Conservation (phyloP, 2,888 invertebrate genomes). For the Caenorhabditis sulstoni region DNA sequence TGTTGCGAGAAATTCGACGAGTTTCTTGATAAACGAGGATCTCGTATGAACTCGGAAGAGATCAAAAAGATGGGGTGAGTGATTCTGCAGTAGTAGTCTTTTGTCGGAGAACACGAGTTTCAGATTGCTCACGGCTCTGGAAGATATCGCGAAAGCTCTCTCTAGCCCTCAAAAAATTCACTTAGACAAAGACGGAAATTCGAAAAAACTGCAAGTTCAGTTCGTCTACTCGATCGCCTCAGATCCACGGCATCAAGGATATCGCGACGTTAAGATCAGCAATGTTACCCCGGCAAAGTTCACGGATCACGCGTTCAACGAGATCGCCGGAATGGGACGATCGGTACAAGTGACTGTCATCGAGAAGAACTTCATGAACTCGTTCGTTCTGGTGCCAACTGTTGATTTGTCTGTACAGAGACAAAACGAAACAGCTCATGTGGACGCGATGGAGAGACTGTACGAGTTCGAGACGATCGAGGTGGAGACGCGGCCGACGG, state of each 20-base stretch:
- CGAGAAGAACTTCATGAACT: constrained; percentile 11
- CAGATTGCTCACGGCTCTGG: constrained; percentile 12
- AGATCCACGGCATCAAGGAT: constrained; percentile 37
- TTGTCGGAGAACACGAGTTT: background rate
- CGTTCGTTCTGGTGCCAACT: constrained; percentile 25
- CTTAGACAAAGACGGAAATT: constrained; percentile 16
- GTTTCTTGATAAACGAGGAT: constrained; percentile 1
- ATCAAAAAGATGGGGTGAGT: constrained; percentile 34
- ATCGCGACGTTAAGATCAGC: constrained; percentile 9
- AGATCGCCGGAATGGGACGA: constrained; percentile 30
- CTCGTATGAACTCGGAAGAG: constrained; percentile 6
- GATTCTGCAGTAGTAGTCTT: background rate
- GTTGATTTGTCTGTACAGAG: background rate
- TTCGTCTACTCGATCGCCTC: constrained; percentile 37
- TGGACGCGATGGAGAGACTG: constrained; percentile 2
- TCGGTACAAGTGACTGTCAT: constrained; percentile 32
- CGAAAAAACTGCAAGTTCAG: constrained; percentile 14
- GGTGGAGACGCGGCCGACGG: too few species aligned
- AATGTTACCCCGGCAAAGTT: background rate
- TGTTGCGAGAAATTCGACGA: constrained; percentile 9
- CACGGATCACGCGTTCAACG: constrained; percentile 1
- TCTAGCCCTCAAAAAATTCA: constrained; percentile 12
- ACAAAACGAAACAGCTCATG: background rate
- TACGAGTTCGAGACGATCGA: constrained; percentile 18
- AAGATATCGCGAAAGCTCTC: constrained; percentile 17